Conservation (phyloP, 2,888 invertebrate species). For the Helobdella robusta region DNA sequence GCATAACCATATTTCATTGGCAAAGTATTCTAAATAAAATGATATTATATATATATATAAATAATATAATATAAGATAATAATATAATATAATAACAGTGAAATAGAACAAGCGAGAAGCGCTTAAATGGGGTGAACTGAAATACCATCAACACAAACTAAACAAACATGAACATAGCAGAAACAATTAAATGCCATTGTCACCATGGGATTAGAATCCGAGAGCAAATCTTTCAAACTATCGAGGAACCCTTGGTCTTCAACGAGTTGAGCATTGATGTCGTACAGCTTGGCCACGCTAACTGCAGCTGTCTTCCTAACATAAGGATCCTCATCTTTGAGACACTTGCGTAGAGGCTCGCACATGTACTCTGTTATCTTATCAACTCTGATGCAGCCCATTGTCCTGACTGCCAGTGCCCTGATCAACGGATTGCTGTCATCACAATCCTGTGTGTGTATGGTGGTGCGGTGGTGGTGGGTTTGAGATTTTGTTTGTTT, state of each 20-base stretch:
- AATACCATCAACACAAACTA: too few relatives aligned
- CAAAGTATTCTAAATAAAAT: too few relatives aligned
- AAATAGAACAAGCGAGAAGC: too few relatives aligned
- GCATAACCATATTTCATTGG: too few relatives aligned
- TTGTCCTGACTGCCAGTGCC: slow-evolving; percentile 92
- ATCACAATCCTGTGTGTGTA: slow-evolving; percentile 92
- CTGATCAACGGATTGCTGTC: slow-evolving; percentile 97
- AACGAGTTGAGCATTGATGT: slow-evolving; percentile 69
- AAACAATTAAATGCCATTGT: too few relatives aligned
- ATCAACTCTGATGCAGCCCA: slow-evolving; percentile 99
- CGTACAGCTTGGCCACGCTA: slow-evolving; percentile 95
- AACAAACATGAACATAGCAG: too few relatives aligned
- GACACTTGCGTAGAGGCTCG: slow-evolving; percentile 77
- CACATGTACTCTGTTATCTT: slow-evolving; percentile 99
- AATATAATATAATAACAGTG: too few relatives aligned
- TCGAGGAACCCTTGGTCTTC: slow-evolving; percentile 90
- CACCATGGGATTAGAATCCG: slow-evolving; percentile 99
- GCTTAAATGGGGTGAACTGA: too few relatives aligned
- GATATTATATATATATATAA: too few relatives aligned
- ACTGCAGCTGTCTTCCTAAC: slow-evolving; percentile 93
- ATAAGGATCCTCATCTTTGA: slow-evolving; percentile 52
- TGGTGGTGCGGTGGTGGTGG: too few relatives aligned
- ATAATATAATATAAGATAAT: too few relatives aligned
- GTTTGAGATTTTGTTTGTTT: too few relatives aligned
- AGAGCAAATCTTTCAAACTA: slow-evolving; percentile 85